Base-by-base conservation (phyloP, 2,113 vertebrate genomes). In the Tyto alba region DNA sequence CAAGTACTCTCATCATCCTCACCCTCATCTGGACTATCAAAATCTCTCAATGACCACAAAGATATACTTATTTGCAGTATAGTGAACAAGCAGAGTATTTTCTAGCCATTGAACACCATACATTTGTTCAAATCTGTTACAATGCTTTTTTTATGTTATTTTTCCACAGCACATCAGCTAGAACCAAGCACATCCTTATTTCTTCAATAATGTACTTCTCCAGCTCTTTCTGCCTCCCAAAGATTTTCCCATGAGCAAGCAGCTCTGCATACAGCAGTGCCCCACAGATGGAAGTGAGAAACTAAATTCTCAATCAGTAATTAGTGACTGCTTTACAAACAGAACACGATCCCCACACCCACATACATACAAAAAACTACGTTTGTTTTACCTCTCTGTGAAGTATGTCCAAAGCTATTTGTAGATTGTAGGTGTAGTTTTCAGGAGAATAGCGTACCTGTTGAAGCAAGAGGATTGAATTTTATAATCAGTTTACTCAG, bases 351-450 rank as follows among this genome's bases (percentile, higher is more conserved):
- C 20, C 26, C 38, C 41, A 19, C 19, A 69, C 40, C n/a, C 27
- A 25, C 10, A 18, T 38, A 48, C 8, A n/a, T 20, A 53, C 25
- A 81, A 83, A 85, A 68, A 41, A n/a, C n/a, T n/a, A n/a, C n/a
- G n/a, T 60, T 73, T 76, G 25, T 1, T 53, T 88, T 98, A 98
- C 98, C 98, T 98, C 97, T 32, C 43, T 71, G 7, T 98, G 98
- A 62, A 98, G 96, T 41, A 97, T 86, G 74, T 98, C 98, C 97
- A 98, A 91, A n/a, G 97, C 96, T 69, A 27, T 30, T 79, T 86
- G 75, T 18, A 98, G 23, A 80, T 92, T 91, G 55, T 57, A 67
- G 2, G 63, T 88, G 91, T 98, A 98, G 83, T 98, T 97, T 78
- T 98, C 90, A 36, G 98, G 96, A 85, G 98, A 98, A 90, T 64